phyloP scores from a whole-genome alignment of 64 coral and sea anemone genomes.

The Actinia equina region DNA sequence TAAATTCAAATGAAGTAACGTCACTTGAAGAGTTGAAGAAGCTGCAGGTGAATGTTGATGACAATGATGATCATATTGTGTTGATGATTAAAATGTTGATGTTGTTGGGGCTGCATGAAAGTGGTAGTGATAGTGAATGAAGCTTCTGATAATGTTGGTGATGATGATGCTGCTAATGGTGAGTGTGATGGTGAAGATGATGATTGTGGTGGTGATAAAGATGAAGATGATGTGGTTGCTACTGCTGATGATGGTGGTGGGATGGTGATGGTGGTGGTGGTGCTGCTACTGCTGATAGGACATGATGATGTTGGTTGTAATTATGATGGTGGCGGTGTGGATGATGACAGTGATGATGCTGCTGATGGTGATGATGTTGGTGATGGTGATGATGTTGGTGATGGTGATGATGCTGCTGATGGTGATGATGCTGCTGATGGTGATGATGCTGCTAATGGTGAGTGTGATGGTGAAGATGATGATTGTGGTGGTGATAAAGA shows the following conservation, averaged over 20 bases:
- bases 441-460: no score
- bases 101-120: background rate
- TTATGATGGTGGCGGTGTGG: no score
- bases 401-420: background rate
- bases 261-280: no score
- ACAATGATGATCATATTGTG: background rate
- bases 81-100: background rate
- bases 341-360: slow-evolving; percentile 50
- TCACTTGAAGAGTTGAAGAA: slow-evolving; percentile 56
- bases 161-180: background rate
- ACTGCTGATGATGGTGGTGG: no score
- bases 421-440: no score
- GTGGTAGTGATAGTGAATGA: background rate
- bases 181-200: background rate
- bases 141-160: background rate
- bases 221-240: no score
- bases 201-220: no score
- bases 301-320: no score
- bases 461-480: slow-evolving; percentile 44
- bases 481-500: slow-evolving; percentile 59
- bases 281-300: no score
- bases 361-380: background rate
- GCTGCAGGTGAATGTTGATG: slow-evolving; percentile 57
- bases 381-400: background rate
- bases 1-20: slow-evolving; percentile 50